Conservation (phyloP, 2,888 invertebrate genomes). For the Automeris io region DNA sequence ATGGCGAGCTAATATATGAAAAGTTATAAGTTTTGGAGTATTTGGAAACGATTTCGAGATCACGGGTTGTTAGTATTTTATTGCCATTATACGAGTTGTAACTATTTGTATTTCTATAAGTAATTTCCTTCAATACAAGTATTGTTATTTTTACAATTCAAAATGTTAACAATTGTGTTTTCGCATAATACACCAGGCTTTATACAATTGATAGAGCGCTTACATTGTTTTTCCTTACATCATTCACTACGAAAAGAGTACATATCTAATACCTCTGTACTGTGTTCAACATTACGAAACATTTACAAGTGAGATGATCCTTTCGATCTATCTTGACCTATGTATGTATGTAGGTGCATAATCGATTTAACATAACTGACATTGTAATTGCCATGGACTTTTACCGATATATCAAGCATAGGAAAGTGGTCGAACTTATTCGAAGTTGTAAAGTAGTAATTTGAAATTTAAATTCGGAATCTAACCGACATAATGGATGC, state of each 20-base stretch:
- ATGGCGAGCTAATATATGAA: no score
- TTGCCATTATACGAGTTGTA: not conserved
- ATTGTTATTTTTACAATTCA: conserved; percentile 4
- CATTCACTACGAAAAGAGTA: conserved; percentile 32
- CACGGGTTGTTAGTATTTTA: no score
- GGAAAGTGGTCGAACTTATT: conserved; percentile 39
- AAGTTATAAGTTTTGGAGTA: no score
- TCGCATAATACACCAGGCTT: conserved; percentile 18
- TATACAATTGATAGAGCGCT: conserved; percentile 22
- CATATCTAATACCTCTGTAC: conserved; percentile 50
- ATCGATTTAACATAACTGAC: conserved; percentile 16
- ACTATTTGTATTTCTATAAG: not conserved
- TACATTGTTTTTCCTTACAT: conserved; percentile 28
- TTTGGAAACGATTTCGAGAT: no score
- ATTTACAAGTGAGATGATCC: conserved; percentile 25
- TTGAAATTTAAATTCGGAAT: conserved; percentile 35
- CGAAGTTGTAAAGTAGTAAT: conserved; percentile 27
- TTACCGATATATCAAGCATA: conserved; percentile 23
- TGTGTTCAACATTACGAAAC: conserved; percentile 40
- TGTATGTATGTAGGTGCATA: conserved; percentile 13
- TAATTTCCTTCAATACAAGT: not conserved
- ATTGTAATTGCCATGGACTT: conserved; percentile 22
- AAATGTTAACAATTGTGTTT: conserved; percentile 13
- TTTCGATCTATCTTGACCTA: conserved; percentile 8
- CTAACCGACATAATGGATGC: conserved; percentile 29